Evolutionary conservation across 2,113 vertebrate genomes (phyloP).

Genomic region (Myiozetetes cayanensis): DNA sequence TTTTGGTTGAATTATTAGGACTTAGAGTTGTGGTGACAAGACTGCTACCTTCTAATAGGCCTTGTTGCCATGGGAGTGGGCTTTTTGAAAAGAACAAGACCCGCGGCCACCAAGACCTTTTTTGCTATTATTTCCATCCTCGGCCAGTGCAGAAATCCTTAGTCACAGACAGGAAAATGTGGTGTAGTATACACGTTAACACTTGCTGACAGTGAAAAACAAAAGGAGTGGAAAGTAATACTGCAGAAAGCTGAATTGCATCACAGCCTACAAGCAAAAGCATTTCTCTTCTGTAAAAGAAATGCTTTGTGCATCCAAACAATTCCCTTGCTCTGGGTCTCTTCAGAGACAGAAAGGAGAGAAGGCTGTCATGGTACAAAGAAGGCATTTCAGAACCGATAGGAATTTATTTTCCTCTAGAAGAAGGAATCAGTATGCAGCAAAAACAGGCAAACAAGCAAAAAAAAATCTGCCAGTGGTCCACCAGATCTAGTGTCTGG

Average conservation of each 20-base stretch:
- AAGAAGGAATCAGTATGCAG: neutral
- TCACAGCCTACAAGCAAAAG: constrained; percentile 45
- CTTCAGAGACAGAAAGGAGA: constrained; percentile 9
- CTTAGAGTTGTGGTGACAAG: constrained; percentile 81
- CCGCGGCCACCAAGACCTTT: constrained; percentile 55
- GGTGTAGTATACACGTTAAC: constrained; percentile 36
- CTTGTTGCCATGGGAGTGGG: constrained; percentile 66
- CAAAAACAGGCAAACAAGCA: neutral
- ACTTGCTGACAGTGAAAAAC: constrained; percentile 69
- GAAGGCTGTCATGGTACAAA: neutral
- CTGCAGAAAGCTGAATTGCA: constrained; percentile 35
- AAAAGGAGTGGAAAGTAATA: constrained; percentile 50
- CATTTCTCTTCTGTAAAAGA: constrained; percentile 46
- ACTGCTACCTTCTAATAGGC: constrained; percentile 68
- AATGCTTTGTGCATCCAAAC: constrained; percentile 48
- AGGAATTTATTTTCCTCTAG: constrained; percentile 13
- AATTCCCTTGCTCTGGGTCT: constrained; percentile 1
- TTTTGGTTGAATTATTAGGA: constrained; percentile 77
- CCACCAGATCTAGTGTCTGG: neutral
- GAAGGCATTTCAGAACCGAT: neutral
- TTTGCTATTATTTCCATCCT: constrained; percentile 38
- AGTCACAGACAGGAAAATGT: constrained; percentile 55
- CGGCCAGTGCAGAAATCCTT: constrained; percentile 47
- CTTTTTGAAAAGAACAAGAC: constrained; percentile 70
- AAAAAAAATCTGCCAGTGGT: neutral